Conservation (phyloP, 2,797 vertebrate genomes). For the Valencia hispanica region DNA sequence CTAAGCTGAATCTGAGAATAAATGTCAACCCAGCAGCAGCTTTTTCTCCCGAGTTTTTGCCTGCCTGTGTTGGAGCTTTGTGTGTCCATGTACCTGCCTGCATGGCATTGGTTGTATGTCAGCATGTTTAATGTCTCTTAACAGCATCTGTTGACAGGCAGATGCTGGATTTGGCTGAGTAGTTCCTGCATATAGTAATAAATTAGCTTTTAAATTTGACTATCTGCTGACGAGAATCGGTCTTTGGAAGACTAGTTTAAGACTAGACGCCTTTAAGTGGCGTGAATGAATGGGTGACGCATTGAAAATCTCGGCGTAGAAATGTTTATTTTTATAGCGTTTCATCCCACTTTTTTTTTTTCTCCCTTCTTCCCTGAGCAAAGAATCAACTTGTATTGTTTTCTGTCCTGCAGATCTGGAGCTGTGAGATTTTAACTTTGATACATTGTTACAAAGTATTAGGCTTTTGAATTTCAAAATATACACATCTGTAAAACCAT, state of each 20-base stretch:
- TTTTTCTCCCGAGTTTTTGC: neutral
- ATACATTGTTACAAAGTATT: neutral
- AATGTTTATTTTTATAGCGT: conserved; percentile 66
- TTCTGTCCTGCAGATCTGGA: conserved; percentile 26
- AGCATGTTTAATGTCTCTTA: conserved; percentile 48
- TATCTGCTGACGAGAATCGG: conserved; percentile 29
- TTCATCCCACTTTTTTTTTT: conserved; percentile 6
- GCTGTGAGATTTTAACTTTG: conserved; percentile 5
- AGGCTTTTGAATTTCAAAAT: conserved; percentile 6
- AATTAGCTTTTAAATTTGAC: conserved; percentile 30
- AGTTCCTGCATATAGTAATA: conserved; percentile 31
- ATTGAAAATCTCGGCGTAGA: conserved; percentile 53
- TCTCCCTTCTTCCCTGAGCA: conserved; percentile 16
- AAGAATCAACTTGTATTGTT: conserved; percentile 35
- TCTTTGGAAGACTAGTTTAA: conserved; percentile 47
- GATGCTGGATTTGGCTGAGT: conserved; percentile 40
- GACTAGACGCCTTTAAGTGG: conserved; percentile 41
- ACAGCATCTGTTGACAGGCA: conserved; percentile 28
- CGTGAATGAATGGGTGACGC: conserved; percentile 7
- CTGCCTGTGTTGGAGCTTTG: conserved; percentile 29
- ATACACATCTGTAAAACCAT: conserved; percentile 5
- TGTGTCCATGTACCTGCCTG: conserved; percentile 36
- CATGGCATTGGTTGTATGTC: conserved; percentile 49
- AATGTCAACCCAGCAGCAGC: conserved; percentile 26
- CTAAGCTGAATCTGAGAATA: conserved; percentile 35